These are phyloP conservation scores for Mustela nigripes DNA, from an alignment of 2,113 vertebrate genomes.

Conservation along the genomic window DNA sequence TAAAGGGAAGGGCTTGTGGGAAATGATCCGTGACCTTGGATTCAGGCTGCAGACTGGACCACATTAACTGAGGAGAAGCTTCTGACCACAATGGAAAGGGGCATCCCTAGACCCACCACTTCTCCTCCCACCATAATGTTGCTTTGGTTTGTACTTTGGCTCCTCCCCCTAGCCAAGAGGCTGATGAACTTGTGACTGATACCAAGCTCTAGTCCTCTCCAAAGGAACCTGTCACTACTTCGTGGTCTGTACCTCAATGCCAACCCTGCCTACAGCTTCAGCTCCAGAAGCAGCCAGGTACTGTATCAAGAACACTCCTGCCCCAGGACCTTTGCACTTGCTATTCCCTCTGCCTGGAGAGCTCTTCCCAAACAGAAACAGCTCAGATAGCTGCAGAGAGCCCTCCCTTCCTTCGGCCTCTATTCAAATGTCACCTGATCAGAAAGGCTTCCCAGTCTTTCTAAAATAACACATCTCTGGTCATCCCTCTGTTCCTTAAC, in stretches of 20 bases:
- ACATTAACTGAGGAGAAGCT: background rate
- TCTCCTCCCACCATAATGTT: background rate
- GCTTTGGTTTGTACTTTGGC: constrained; percentile 4
- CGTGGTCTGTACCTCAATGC: background rate
- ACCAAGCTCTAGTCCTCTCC: background rate
- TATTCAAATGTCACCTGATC: background rate
- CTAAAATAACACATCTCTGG: constrained; percentile 32
- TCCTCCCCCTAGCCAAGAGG: background rate
- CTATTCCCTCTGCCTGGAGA: background rate
- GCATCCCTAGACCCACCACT: background rate
- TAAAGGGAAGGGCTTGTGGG: background rate
- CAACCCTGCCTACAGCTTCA: background rate
- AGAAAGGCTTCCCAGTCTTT: constrained; percentile 16
- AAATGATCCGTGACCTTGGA: background rate
- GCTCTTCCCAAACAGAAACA: background rate
- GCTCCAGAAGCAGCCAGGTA: background rate
- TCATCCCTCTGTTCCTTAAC: constrained; percentile 1
- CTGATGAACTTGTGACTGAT: background rate
- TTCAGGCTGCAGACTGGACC: background rate
- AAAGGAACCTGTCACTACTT: background rate
- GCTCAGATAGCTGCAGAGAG: background rate
- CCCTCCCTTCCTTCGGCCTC: background rate
- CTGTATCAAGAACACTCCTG: background rate
- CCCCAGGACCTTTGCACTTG: constrained; percentile 5
- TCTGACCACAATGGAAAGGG: background rate